Evolutionary conservation across 2,888 invertebrate genomes (phyloP), one percentile per base, ranked within the genome.

Genomic region (Teinopalpus imperialis): DNA sequence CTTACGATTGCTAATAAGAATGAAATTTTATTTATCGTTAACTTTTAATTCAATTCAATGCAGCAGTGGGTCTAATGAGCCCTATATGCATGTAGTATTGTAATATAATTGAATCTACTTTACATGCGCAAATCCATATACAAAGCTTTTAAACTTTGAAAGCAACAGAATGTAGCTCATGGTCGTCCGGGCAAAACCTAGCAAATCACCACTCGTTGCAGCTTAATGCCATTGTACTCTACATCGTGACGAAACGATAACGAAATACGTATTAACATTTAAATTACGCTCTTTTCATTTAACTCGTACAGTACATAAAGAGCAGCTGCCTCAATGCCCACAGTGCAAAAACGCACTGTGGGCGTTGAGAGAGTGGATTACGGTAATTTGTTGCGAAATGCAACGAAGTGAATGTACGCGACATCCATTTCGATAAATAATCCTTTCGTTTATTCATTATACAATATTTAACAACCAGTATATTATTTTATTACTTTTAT

Each of bases 131-230:
- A 43, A 20, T 21, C 9, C 29, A 36, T 36, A 27, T 18, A 14
- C 10, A 27, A 37, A 16, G 37, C 37, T 26, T 37, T 36, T 43
- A 36, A 30, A 36, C 18, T 36, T 29, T 29, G 35, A 34, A 29
- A 26, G 27, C 10, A n/a, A 21, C 12, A 8, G 26, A 32, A 44
- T 45, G 24, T 39, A 14, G 45, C 27, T 45, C 45, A 45, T 7
- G 45, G 45, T 26, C 45, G 32, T 39, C 39, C 16, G 14, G 27
- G 32, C 31, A 12, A 16, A 23, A 30, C 43, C 30, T 16, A 23
- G 27, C 32, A 32, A 14, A 43, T 39, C 45, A 23, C 43, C 23
- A 29, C 18, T 32, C 32, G 3, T 4, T 32, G 8, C 8, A 1
- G 18, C 26, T 27, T 39, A 45, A 26, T 39, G 18, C 32, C 21